A percentile compares a stretch with the other conserved stretches of the same genome.
Conservation (phyloP, 2,113 vertebrate genomes). For the Dipodomys stephensi region DNA sequence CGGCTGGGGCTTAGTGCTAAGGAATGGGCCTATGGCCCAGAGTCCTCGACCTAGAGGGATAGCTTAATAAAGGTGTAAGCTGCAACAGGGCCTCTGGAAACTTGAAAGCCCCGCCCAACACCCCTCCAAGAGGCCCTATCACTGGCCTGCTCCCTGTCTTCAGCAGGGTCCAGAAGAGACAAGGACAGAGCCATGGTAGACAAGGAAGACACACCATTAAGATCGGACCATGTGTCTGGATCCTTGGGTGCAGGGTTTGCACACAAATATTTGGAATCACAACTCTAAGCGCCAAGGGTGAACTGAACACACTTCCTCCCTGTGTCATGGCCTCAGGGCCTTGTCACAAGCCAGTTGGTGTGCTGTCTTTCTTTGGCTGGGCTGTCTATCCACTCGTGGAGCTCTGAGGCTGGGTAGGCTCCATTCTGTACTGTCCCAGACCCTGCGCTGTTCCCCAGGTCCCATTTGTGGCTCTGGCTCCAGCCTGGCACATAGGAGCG, state of each 20-base stretch:
- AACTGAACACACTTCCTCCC: background rate
- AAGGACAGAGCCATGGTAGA: background rate
- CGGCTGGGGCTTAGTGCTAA: background rate
- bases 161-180: background rate
- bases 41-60: background rate
- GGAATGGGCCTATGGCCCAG: background rate
- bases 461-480: background rate
- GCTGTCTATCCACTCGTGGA: no score
- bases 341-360: fast-evolving
- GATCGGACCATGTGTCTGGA: background rate
- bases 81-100: background rate
- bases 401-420: background rate
- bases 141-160: background rate
- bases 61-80: background rate
- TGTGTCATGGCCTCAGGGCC: fast-evolving
- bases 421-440: background rate
- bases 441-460: fast-evolving
- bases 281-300: background rate
- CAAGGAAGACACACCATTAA: no score
- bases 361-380: fast-evolving
- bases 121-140: background rate
- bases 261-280: fast-evolving
- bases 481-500: background rate
- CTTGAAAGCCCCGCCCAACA: background rate
- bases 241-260: background rate